A percentile compares a stretch with the other conserved stretches of the same genome.
These are phyloP conservation scores for Chloropsis hardwickii DNA, from an alignment of 2,113 vertebrate species.

Conservation along the genomic window DNA sequence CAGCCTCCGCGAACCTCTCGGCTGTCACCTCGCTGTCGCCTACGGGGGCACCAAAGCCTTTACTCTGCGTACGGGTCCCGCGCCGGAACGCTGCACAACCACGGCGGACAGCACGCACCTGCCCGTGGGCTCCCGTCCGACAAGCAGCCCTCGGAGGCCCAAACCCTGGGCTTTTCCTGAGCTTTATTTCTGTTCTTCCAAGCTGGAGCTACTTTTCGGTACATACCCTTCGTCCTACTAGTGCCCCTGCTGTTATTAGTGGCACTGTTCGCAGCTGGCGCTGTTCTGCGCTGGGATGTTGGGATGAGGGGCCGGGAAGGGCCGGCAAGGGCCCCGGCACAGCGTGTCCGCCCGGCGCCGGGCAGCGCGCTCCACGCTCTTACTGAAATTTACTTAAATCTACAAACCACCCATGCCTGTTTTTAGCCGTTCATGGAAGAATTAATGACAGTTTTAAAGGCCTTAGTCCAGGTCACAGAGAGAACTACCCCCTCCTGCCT, in stretches of 20 bases:
- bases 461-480: neutral
- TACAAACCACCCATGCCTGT: neutral
- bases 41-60: neutral
- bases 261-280: neutral
- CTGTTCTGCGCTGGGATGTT: fast-evolving
- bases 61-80: neutral
- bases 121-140: neutral
- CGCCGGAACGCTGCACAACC: neutral
- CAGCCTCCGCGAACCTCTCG: too few species aligned
- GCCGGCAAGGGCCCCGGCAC: fast-evolving
- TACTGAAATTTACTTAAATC: fast-evolving
- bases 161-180: neutral
- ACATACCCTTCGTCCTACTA: fast-evolving
- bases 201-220: neutral
- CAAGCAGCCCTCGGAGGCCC: neutral
- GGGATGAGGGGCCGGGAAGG: neutral
- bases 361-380: neutral
- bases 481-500: neutral
- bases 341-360: neutral
- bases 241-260: fast-evolving
- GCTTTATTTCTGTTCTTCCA: neutral
- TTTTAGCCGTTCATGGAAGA: neutral
- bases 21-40: too few species aligned
- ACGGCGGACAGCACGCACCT: neutral
- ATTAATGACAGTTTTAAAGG: neutral